phyloP scores from a whole-genome alignment of 2,888 invertebrate genomes.

The Eupithecia exiguata region DNA sequence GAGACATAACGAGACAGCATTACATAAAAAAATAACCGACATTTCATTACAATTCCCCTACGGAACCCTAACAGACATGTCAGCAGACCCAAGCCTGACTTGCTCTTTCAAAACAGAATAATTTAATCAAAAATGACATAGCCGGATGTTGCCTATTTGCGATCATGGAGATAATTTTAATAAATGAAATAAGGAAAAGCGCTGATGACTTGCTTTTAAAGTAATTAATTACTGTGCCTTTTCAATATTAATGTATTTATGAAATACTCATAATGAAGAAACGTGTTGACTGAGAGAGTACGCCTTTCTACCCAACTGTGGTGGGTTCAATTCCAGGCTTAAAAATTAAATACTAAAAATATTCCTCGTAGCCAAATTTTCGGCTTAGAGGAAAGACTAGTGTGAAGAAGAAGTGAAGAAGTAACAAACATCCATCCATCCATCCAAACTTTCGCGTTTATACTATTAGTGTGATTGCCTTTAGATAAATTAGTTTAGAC shows the following conservation, averaged over 20 bases:
- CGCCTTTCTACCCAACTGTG: neutral
- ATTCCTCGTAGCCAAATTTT: too few relatives aligned
- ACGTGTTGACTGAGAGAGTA: neutral
- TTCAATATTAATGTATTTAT: slow-evolving; percentile 2
- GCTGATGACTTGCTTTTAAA: slow-evolving; percentile 31
- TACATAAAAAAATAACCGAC: slow-evolving; percentile 11
- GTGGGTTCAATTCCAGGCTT: neutral
- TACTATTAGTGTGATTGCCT: too few relatives aligned
- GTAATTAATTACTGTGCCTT: slow-evolving; percentile 10
- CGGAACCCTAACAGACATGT: slow-evolving; percentile 38
- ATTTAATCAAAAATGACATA: slow-evolving; percentile 61
- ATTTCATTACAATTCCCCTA: slow-evolving; percentile 32
- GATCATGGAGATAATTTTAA: slow-evolving; percentile 43
- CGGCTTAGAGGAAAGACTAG: too few relatives aligned
- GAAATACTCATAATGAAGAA: neutral
- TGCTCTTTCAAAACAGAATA: slow-evolving; percentile 42
- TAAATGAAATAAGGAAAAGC: slow-evolving; percentile 39
- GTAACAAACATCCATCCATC: too few relatives aligned
- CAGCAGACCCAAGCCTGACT: slow-evolving; percentile 37
- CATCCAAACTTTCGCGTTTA: too few relatives aligned
- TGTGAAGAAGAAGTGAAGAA: too few relatives aligned
- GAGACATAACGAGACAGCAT: neutral
- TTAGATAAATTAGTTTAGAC: too few relatives aligned
- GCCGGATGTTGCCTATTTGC: slow-evolving; percentile 49
- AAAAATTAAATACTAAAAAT: too few relatives aligned